Conservation (phyloP, 2,113 vertebrate genomes). For the Malaclemys terrapin region DNA sequence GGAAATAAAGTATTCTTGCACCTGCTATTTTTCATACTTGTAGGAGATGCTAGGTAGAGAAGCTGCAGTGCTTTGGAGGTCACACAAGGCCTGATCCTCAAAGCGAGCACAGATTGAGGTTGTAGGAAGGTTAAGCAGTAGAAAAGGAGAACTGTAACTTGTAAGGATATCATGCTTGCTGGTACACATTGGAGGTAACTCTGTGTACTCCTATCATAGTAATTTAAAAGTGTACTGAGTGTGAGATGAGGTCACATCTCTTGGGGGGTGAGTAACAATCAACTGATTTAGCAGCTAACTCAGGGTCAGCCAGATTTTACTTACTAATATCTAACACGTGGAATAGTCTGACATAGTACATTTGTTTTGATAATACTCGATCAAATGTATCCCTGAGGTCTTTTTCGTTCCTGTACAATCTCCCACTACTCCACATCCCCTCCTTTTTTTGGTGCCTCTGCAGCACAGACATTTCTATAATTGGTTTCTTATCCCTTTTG, state of each 20-base stretch:
- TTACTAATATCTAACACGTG: slow-evolving; percentile 43
- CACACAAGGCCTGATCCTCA: slow-evolving; percentile 13
- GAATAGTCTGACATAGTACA: slow-evolving; percentile 8
- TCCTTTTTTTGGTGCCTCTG: neutral
- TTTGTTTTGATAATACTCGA: slow-evolving; percentile 18
- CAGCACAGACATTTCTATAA: neutral
- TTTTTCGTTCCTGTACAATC: neutral
- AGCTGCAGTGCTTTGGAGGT: neutral
- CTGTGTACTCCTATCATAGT: neutral
- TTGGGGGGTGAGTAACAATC: neutral
- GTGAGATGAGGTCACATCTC: neutral
- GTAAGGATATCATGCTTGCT: neutral
- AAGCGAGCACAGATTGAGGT: slow-evolving; percentile 23
- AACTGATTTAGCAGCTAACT: slow-evolving; percentile 1
- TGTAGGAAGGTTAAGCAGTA: slow-evolving; percentile 48
- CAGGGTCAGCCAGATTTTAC: slow-evolving; percentile 29
- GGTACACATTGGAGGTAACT: neutral
- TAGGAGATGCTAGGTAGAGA: slow-evolving; percentile 10
- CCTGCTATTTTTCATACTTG: neutral
- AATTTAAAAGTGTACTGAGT: neutral
- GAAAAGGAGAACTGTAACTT: slow-evolving; percentile 55
- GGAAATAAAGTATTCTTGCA: neutral
- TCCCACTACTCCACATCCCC: neutral
- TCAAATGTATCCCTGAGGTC: neutral
- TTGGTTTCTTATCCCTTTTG: neutral